phyloP scores from a whole-genome alignment of 2,797 vertebrate species.

The Gadopsis bispinosus region DNA sequence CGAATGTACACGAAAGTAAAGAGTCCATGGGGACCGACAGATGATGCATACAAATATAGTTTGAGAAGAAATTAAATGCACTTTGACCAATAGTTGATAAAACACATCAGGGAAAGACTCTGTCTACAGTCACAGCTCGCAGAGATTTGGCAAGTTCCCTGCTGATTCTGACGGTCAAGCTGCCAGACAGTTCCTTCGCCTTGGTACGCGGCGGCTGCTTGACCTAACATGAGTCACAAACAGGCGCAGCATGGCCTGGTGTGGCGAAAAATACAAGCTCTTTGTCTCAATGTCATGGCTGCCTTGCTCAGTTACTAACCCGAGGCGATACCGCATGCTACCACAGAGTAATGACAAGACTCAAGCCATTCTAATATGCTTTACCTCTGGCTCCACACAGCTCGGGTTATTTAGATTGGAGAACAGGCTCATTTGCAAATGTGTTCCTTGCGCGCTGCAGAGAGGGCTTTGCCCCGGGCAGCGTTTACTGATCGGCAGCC shows the following conservation, averaged over 20 bases:
- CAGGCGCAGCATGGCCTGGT: constrained; percentile 32
- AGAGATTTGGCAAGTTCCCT: constrained; percentile 32
- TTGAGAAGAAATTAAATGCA: neutral
- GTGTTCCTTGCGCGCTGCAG: constrained; percentile 53
- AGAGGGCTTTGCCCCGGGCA: constrained; percentile 67
- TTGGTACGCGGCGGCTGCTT: constrained; percentile 27
- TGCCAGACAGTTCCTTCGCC: constrained; percentile 40
- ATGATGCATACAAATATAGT: neutral
- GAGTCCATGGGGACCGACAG: constrained; percentile 9
- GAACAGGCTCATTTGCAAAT: constrained; percentile 69
- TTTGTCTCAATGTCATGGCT: constrained; percentile 62
- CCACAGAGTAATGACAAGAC: constrained; percentile 58
- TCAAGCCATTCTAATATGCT: constrained; percentile 33
- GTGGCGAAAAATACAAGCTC: constrained; percentile 56
- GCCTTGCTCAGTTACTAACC: constrained; percentile 58
- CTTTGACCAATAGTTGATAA: constrained; percentile 3
- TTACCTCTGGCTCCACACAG: constrained; percentile 56
- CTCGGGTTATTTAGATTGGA: constrained; percentile 53
- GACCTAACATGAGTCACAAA: constrained; percentile 61
- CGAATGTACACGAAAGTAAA: constrained; percentile 13
- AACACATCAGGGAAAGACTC: neutral
- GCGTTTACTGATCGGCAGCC: constrained; percentile 70
- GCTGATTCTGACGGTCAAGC: constrained; percentile 41
- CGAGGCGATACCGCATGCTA: constrained; percentile 41
- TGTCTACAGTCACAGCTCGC: constrained; percentile 13